Evolutionary conservation across 2,113 vertebrate species (phyloP).

Genomic region (Isichthys henryi): DNA sequence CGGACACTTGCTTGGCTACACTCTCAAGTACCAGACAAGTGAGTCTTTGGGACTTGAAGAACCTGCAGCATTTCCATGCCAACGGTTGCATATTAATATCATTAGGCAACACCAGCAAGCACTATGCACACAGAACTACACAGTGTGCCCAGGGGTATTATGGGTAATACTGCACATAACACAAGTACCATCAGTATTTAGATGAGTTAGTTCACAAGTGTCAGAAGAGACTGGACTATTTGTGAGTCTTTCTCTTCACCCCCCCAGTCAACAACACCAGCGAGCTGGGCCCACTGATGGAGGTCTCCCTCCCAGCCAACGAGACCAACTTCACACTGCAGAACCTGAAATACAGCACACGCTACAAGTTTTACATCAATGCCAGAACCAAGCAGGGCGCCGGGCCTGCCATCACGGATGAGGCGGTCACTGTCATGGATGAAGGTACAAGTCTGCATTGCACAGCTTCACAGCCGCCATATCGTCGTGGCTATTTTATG

Average conservation of each 20-base stretch:
- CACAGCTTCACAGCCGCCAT: not conserved
- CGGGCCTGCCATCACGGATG: constrained; percentile 76
- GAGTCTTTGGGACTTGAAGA: constrained; percentile 45
- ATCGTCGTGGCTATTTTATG: not conserved
- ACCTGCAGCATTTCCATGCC: not conserved
- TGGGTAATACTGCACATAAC: not conserved
- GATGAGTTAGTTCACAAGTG: not conserved
- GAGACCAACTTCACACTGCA: constrained; percentile 81
- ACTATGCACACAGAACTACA: not conserved
- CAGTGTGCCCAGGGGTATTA: not conserved
- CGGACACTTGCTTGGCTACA: constrained; percentile 82
- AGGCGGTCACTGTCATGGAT: constrained; percentile 79
- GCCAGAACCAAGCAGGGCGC: constrained; percentile 77
- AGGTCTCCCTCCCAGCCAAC: constrained; percentile 80
- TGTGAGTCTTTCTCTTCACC: not conserved
- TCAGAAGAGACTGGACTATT: not conserved
- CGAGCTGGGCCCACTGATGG: constrained; percentile 78
- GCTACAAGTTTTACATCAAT: constrained; percentile 92
- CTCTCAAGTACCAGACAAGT: constrained; percentile 88
- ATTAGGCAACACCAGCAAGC: not conserved
- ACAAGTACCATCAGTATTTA: not conserved
- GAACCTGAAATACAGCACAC: constrained; percentile 87
- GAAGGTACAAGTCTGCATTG: constrained; percentile 72
- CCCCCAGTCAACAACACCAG: constrained; percentile 85
- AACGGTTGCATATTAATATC: not conserved